phyloP scores from a whole-genome alignment of 2,888 invertebrate genomes.

The Drosophila longiperda region DNA sequence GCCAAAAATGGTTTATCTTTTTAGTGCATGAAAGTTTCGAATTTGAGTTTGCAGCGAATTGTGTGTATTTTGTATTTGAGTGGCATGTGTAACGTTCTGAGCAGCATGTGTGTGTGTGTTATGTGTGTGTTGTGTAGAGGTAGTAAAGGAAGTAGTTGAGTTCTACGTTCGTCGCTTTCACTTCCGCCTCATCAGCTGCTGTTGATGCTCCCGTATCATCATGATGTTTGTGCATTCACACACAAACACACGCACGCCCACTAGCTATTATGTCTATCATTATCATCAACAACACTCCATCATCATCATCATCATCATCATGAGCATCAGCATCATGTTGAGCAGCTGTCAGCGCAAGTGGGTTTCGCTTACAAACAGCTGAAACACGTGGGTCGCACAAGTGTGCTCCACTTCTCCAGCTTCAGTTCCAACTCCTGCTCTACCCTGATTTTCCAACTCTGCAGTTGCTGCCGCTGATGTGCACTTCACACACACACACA shows the following conservation, averaged over 20 bases:
- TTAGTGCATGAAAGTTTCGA: slow-evolving; percentile 9
- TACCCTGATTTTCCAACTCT: neutral
- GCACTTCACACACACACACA: neutral
- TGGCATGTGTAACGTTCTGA: slow-evolving; percentile 6
- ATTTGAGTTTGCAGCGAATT: slow-evolving; percentile 12
- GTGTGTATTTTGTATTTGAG: slow-evolving; percentile 15
- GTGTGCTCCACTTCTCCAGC: slow-evolving; percentile 45
- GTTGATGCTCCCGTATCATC: slow-evolving; percentile 44
- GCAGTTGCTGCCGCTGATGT: slow-evolving; percentile 14
- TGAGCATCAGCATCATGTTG: slow-evolving; percentile 24
- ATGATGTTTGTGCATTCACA: slow-evolving; percentile 22
- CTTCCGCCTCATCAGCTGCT: slow-evolving; percentile 76
- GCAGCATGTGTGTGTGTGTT: slow-evolving; percentile 17
- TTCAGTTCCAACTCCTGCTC: neutral
- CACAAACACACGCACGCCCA: slow-evolving; percentile 31
- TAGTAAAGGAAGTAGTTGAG: slow-evolving; percentile 64
- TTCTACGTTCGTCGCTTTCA: slow-evolving; percentile 70
- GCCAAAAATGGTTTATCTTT: slow-evolving; percentile 45
- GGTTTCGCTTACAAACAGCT: slow-evolving; percentile 54
- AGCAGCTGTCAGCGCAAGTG: slow-evolving; percentile 55
- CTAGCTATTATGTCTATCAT: slow-evolving; percentile 21
- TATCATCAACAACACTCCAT: slow-evolving; percentile 11
- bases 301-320: slow-evolving; percentile 20
- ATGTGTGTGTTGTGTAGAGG: slow-evolving; percentile 14
- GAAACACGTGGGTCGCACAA: slow-evolving; percentile 50